Conservation (phyloP, 1,140 invertebrate species). For the Scylla paramamosain region DNA sequence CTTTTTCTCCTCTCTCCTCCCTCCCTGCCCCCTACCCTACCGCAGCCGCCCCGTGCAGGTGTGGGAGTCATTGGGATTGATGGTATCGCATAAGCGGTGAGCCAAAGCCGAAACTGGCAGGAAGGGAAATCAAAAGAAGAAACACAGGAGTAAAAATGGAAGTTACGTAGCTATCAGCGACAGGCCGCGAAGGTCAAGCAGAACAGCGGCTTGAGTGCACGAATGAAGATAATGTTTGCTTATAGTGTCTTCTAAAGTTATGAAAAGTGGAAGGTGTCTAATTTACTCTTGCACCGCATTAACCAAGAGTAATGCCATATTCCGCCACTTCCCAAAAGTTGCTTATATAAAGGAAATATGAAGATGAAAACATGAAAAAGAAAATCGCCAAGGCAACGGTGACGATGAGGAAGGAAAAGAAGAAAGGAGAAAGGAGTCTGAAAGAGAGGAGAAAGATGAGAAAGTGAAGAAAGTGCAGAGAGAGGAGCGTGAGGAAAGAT, state of each 20-base stretch:
- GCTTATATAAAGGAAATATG: background rate
- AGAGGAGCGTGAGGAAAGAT: too few relatives aligned
- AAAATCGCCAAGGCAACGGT: background rate
- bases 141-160: background rate
- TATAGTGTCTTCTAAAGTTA: background rate
- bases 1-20: too few relatives aligned
- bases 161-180: background rate
- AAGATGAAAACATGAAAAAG: background rate
- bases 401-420: background rate
- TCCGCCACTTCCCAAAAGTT: background rate
- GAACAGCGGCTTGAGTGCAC: background rate
- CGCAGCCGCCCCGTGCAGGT: background rate
- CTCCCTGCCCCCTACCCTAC: too few relatives aligned
- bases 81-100: background rate
- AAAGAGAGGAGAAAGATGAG: background rate
- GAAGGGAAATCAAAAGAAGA: background rate
- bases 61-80: background rate
- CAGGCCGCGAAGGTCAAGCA: background rate
- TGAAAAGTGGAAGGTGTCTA: background rate
- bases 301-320: too few relatives aligned
- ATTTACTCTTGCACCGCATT: too few relatives aligned
- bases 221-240: background rate
- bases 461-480: too few relatives aligned
- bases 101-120: background rate
- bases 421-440: background rate